Percentiles rank a stretch among this genome's conserved stretches.
These are phyloP conservation scores for Mus caroli DNA, from an alignment of 2,797 vertebrate species.

Conservation along the genomic window DNA sequence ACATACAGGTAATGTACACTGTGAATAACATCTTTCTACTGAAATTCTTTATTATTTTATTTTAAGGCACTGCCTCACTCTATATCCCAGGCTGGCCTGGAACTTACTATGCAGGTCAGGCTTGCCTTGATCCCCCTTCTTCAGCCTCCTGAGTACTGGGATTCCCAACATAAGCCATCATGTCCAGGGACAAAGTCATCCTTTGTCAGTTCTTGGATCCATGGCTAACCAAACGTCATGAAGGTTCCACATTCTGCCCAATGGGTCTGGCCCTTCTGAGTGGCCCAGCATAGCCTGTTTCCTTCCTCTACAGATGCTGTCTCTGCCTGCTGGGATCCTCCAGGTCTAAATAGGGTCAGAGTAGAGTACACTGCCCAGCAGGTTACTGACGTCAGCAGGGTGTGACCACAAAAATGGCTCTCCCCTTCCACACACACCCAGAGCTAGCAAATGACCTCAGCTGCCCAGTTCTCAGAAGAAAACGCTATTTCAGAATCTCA, in stretches of 20 bases:
- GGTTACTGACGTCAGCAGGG: slow-evolving; percentile 91
- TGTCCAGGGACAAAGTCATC: not conserved
- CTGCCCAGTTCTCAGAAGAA: slow-evolving; percentile 85
- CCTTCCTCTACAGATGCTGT: slow-evolving; percentile 52
- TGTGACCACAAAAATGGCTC: slow-evolving; percentile 85
- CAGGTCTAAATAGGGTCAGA: slow-evolving; percentile 82
- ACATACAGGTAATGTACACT: not conserved
- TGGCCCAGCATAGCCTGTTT: no score
- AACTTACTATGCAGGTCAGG: not conserved
- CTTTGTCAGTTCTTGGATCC: slow-evolving; percentile 61
- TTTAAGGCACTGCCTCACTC: not conserved
- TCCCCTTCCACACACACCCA: slow-evolving; percentile 31
- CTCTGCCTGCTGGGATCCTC: slow-evolving; percentile 70
- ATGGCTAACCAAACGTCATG: slow-evolving; percentile 44
- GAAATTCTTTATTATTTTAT: not conserved
- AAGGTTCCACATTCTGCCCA: slow-evolving; percentile 48
- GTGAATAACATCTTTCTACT: not conserved
- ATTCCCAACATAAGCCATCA: not conserved
- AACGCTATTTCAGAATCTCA: slow-evolving; percentile 82
- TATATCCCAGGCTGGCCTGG: not conserved
- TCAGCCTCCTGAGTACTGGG: not conserved
- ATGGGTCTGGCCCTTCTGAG: not conserved
- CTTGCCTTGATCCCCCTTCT: not conserved
- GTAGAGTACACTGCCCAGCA: slow-evolving; percentile 87
- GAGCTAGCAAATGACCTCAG: slow-evolving; percentile 90